Evolutionary conservation across 1,140 invertebrate genomes (phyloP), one percentile per base, ranked within the genome.

Genomic region (Bombyx mori): DNA sequence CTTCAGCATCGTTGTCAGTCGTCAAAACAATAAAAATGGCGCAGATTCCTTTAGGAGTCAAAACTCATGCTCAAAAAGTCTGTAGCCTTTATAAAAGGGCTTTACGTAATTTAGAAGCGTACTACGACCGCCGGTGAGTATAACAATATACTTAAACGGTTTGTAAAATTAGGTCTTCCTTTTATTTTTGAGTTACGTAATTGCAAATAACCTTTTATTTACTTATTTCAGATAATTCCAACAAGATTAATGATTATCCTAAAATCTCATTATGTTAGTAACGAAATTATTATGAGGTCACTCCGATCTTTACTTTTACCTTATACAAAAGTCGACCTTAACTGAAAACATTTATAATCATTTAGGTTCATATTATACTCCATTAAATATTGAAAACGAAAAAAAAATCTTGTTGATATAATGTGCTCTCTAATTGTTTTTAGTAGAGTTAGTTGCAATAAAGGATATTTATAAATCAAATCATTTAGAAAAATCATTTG

Each of bases 11-110:
- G 22, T 52, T 9, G 42, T 48, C 54, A 56, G 10, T 42, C 10
- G 22, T 42, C 22, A 42, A 45, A 56, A 69, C 56, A 71, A 69
- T 49, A 69, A 79, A 78, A 65, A 78, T 78, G 73, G 72, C 73
- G 60, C 70, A 65, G 45, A 7, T 79, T 50, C 75, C 79, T 48
- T 57, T 80, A 5, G 79, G 75, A 46, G 63, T 83, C 62, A 75
- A 62, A 73, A 82, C 81, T 52, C 82, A 86, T 65, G 52, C 77
- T 56, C 82, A 84, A 75, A 81, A 78, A 68, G 73, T 86, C 62
- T 82, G 81, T 62, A 79, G 63, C 62, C 76, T 86, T 68, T 86
- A 86, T 52, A 86, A 86, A 76, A 76, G 64, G 54, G 68, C 73
- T 66, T 67, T 86, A 47, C 79, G 83, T 48, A 84, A 84, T 73